Base-by-base conservation (phyloP, 2,797 vertebrate species). In the Carduelis carduelis region DNA sequence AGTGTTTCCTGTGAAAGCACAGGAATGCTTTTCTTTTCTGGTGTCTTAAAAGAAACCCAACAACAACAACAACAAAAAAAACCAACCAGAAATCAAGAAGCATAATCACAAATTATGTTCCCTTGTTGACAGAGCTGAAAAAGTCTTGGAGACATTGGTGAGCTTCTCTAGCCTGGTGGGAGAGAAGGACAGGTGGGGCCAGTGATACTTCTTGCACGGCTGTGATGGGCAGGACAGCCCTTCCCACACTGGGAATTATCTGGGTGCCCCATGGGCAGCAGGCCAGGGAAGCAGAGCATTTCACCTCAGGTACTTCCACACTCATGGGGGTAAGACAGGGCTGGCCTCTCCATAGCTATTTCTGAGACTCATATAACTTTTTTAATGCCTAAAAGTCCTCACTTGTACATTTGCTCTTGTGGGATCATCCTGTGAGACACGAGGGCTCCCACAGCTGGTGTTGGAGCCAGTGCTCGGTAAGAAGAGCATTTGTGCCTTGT, bases 111-210 rank as follows among this genome's bases (percentile, higher is more conserved):
- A 96, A 89, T 93, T 82, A 83, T 53, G 23, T 66, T 94, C 28
- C 34, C 43, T 94, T 95, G 63, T 86, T 94, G 92, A 37, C 34
- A 52, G 64, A 79, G 35, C 52, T 83, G 68, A 85, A 55, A 82
- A 68, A 27, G 19, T 26, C 75, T 83, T 83, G n/a, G 32, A 64
- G 35, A 69, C 65, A 81, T 84, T 64, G 90, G 16, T 3, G 19
- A 55, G 12, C 22, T 37, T n/a, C 17, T 35, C 23, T n/a, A 41
- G 14, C 0, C 0, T 17, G 41, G 43, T 53, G 72, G 41, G 43
- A 81, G 47, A 71, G 47, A 34, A 16, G 34, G 19, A 32, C 61
- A 47, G 12, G 63, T 35, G 63, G 15, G 28, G 47, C 17, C 35
- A 52, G 35, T 35, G 23, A 27, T 37, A 22, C 30, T 9, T 86